Base-by-base conservation (phyloP, 1,140 invertebrate species). In the Drosophila serrata region DNA sequence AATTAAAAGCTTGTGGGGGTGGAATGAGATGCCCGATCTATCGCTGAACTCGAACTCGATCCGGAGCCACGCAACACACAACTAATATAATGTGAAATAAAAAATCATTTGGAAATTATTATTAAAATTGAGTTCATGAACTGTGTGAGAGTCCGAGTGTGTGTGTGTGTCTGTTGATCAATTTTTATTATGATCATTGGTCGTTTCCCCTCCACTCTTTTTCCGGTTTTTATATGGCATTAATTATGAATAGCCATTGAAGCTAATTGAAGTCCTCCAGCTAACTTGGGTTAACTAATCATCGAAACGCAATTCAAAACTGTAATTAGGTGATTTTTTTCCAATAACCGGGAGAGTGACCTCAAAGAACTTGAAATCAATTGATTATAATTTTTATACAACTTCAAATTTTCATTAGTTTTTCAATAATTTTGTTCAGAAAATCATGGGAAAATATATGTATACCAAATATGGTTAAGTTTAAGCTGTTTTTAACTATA, bases 121-220 rank as follows among this genome's bases (percentile, higher is more conserved):
- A 90, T 90, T 90, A 88, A 88, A 88, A 90, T 88, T 88, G 85
- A 90, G 84, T 88, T 88, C 84, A 88, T 90, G 84, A 88, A 88
- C 84, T 80, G 51, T 68, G 55, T 40, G 15, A 57, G 35, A 57
- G 60, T 24, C 2, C 24, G 45, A 42, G 13, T 60, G 37, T 15
- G 19, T 46, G 13, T 27, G 13, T 48, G 8, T 48, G 24, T 48
- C 24, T 56, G 72, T 88, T 84, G 82, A 87, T 87, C 82, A 87
- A 80, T 88, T 88, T 87, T 87, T 88, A 84, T 88, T 88, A 88
- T 90, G 75, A 87, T 88, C 62, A 80, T 84, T 80, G 62, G 61
- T 58, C 68, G 45, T 60, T 69, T 78, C 53, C 53, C 53, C 59
- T 49, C 48, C 64, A 65, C 72, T 76, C 77, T 85, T 39, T n/a